These are phyloP conservation scores for Etheostoma cragini DNA, from an alignment of 2,113 vertebrate genomes.

Conservation along the genomic window DNA sequence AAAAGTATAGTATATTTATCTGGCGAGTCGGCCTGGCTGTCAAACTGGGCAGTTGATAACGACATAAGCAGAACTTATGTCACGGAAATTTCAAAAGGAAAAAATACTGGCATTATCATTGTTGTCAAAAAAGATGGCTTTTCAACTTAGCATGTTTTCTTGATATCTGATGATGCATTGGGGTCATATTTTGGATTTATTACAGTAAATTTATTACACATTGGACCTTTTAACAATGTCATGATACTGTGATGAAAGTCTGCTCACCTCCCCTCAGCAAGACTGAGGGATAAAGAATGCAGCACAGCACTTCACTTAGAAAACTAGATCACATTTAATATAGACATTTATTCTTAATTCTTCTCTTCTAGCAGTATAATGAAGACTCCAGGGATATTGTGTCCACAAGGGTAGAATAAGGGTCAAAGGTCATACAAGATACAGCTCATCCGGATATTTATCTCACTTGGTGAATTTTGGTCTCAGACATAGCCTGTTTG, in stretches of 20 bases:
- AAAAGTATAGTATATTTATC: too few relatives aligned
- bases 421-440: conserved; percentile 53
- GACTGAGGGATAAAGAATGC: not conserved
- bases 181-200: too few relatives aligned
- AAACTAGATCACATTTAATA: conserved; percentile 19
- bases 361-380: conserved; percentile 52
- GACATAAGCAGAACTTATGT: too few relatives aligned
- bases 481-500: not conserved
- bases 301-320: conserved; percentile 3
- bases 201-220: too few relatives aligned
- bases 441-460: conserved; percentile 48
- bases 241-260: not conserved
- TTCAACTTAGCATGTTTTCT: too few relatives aligned
- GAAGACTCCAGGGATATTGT: conserved; percentile 46
- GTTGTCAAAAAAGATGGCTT: too few relatives aligned
- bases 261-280: not conserved
- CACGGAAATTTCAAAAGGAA: too few relatives aligned
- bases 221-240: not conserved
- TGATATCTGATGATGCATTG: too few relatives aligned
- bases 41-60: too few relatives aligned
- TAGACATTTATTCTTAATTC: conserved; percentile 33
- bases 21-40: too few relatives aligned
- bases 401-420: conserved; percentile 19
- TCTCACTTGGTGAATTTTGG: conserved; percentile 36
- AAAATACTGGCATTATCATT: too few relatives aligned